Evolutionary conservation across 1,140 invertebrate species (phyloP), one percentile per base, ranked within the genome.

Genomic region (Bursaphelenchus mucronatus): DNA sequence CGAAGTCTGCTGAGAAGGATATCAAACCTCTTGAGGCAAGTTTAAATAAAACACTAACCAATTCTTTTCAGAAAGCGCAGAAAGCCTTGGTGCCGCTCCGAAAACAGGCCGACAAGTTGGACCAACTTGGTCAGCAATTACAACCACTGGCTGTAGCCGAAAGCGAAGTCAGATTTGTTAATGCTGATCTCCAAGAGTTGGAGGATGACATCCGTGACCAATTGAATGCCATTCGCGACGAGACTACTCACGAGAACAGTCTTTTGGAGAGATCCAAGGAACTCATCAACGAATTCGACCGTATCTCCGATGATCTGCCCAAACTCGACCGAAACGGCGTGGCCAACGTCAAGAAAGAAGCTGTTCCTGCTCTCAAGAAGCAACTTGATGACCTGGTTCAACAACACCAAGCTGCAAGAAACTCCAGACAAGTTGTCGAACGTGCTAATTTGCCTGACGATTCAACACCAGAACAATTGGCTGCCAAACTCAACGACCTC

Each of bases 91-190:
- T 30, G 30, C 30, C 30, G 5, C 30, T 30, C 30, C 44, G 41
- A 13, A 11, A 13, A 3, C 40, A 59, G 17, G 13, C 45, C 40
- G 57, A 59, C 19, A n/a, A 17, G 40, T 39, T 59, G 57, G 15
- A 39, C 11, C 11, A 11, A 11, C 13, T 59, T 3, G 57, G 40
- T n/a, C 44, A 50, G 47, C 13, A 50, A 50, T 39, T 59, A 44
- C 40, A 59, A 13, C 57, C 57, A 39, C 41, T 59, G 11, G 57
- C 11, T n/a, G 57, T 43, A 39, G 57, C 57, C 11, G 57, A 59
- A 50, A 59, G 57, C 40, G 19, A 59, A 39, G 13, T 59, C 11
- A 39, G 57, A 50, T 59, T 59, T 39, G 57, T 59, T n/a, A 44
- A 59, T 5, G 30, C 45, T 3, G 57, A 59, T 9, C 57, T 44